Conservation (phyloP, 2,113 vertebrate species). For the Caretta caretta region DNA sequence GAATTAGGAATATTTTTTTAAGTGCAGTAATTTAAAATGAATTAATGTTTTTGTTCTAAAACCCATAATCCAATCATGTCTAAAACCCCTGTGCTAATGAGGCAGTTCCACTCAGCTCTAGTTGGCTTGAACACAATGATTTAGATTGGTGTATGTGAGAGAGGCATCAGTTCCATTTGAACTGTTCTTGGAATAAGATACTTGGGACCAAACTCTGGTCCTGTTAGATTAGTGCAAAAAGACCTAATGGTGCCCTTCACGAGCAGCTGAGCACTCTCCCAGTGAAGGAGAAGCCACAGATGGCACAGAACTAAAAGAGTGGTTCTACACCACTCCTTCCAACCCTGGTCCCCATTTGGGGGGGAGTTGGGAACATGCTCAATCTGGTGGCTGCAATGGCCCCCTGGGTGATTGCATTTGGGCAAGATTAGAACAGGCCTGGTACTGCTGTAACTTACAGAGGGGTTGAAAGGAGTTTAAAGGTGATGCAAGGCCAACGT, state of each 20-base stretch:
- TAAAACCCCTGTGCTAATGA: background rate
- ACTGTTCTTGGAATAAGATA: background rate
- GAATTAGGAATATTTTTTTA: background rate
- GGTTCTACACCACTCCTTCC: background rate
- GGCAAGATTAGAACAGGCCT: background rate
- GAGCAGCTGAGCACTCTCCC: background rate
- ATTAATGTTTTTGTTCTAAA: background rate
- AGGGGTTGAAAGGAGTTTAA: background rate
- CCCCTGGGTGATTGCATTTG: background rate
- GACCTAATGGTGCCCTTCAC: fast-evolving
- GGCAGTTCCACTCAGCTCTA: background rate
- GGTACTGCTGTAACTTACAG: background rate
- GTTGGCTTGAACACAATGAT: background rate
- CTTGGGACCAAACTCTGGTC: background rate
- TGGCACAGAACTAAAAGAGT: background rate
- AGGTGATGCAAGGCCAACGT: slow-evolving; percentile 22
- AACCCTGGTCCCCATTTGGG: background rate
- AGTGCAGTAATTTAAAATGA: background rate
- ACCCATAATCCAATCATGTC: background rate
- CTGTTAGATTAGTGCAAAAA: background rate
- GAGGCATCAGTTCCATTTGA: background rate
- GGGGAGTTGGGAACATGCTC: background rate
- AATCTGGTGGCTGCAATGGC: fast-evolving
- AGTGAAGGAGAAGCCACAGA: fast-evolving
- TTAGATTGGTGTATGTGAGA: background rate